Conservation (phyloP, 1,140 invertebrate species). For the Scylla paramamosain region DNA sequence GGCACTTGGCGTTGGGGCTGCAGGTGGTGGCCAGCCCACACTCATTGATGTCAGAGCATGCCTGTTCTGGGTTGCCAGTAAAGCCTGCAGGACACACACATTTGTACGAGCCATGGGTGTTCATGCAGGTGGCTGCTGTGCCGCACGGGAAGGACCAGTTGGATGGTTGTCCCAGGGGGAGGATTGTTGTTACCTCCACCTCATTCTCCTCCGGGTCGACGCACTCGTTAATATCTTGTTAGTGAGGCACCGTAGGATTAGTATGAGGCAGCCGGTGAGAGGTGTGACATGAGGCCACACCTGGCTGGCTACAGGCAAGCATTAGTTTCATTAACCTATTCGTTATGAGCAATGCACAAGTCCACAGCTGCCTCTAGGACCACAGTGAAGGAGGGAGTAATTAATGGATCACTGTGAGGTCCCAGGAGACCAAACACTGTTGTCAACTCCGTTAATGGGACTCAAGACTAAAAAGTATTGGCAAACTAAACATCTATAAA, state of each 20-base stretch:
- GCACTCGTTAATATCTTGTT: conserved; percentile 78
- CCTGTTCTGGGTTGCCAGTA: conserved; percentile 82
- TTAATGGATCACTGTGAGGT: not conserved
- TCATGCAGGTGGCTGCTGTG: conserved; percentile 92
- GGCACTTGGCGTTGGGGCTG: conserved; percentile 81
- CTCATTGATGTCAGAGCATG: conserved; percentile 86
- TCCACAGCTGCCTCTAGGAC: not conserved
- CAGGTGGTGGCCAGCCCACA: conserved; percentile 81
- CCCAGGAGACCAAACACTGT: not conserved
- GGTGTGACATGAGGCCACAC: conserved; percentile 23
- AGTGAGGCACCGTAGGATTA: conserved; percentile 61
- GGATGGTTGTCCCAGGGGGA: conserved; percentile 86
- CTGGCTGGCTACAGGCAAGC: conserved; percentile 49
- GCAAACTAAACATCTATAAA: not conserved
- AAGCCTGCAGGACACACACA: conserved; percentile 89
- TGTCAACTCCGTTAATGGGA: not conserved
- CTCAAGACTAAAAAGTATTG: not conserved
- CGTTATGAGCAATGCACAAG: not conserved
- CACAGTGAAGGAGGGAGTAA: not conserved
- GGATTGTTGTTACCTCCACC: conserved; percentile 48
- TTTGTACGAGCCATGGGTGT: conserved; percentile 88
- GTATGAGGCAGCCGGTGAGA: conserved; percentile 12
- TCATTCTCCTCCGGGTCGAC: conserved; percentile 61
- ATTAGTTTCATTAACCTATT: conserved; percentile 43
- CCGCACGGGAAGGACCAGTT: conserved; percentile 84